Base-by-base conservation (phyloP, 2,888 invertebrate species). In the Therioaphis trifolii region DNA sequence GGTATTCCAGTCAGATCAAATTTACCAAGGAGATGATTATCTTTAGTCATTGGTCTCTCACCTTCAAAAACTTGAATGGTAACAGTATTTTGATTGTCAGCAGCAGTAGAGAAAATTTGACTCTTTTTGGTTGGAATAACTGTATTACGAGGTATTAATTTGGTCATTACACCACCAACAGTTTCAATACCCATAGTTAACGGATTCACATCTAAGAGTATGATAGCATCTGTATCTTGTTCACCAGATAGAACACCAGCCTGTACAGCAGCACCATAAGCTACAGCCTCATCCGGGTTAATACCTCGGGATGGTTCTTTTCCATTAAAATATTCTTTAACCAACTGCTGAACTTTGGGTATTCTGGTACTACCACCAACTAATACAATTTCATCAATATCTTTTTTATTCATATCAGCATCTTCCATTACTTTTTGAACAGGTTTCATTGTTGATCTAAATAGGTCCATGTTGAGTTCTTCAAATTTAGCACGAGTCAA, bases 141-240 rank as follows among this genome's bases (percentile, higher is more conserved):
- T 40, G 99, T 99, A 92, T 99, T 99, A 87, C 99, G 90, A 80
- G 96, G 95, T 88, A 99, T 99, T 82, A 99, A 92, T 89, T 98
- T 99, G 87, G 99, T 99, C 99, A 99, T 99, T 46, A 99, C 99
- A 86, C 99, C 99, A 86, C 99, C 99, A 74, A 99, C 98, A 63
- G 99, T 99, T 90, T 99, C 99, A 88, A 99, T 99, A 90, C 99
- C 99, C 93, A 99, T 93, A 86, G 99, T 99, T 86, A 99, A 92
- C 86, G 99, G 99, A 89, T 98, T 99, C 80, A 99, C 99, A 89
- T 99, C 99, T 86, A 99, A 92, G 85, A 99, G 92, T 0, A 99
- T 97, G 86, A 99, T 94, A 82, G 98, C 98, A 87, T 97, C 97
- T 2, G 97, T 97, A 88, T 97, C 97, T 90, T 98, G 97, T 91